A percentile compares a stretch with the other conserved stretches of the same genome.
phyloP scores from a whole-genome alignment of 2,113 vertebrate genomes.

The Vicugna pacos region DNA sequence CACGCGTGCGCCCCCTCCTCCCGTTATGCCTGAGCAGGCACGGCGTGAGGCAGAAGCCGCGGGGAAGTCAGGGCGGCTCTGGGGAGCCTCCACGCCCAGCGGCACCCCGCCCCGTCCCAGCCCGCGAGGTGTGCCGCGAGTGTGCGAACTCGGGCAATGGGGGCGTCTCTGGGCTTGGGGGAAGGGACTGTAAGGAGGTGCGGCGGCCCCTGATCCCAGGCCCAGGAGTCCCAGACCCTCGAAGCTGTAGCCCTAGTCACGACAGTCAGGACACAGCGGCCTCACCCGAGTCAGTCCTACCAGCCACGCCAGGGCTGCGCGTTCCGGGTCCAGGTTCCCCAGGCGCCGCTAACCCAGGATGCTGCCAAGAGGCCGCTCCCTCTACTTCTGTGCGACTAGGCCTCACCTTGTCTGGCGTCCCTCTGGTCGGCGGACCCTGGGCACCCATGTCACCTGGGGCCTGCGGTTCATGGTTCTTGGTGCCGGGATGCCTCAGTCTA shows the following conservation, averaged over 20 bases:
- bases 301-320: background rate
- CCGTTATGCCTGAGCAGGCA: background rate
- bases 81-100: too few relatives aligned
- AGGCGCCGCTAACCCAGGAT: accelerated
- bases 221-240: background rate
- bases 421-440: conserved; percentile 93
- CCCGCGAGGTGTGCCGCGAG: background rate
- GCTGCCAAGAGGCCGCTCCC: background rate
- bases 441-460: conserved; percentile 93
- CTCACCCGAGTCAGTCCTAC: accelerated
- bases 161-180: too few relatives aligned
- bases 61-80: too few relatives aligned
- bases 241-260: background rate
- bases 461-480: conserved; percentile 89
- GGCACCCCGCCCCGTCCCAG: background rate
- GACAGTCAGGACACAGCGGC: background rate
- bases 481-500: accelerated
- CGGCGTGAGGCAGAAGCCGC: too few relatives aligned
- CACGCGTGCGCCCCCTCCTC: background rate
- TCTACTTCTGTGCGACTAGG: background rate
- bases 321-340: background rate
- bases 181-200: background rate
- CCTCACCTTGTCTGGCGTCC: conserved; percentile 95
- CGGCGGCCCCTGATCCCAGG: background rate
- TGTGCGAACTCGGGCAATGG: background rate